Evolutionary conservation across 1,140 invertebrate genomes (phyloP).

Genomic region (Lordiphosa mommai): DNA sequence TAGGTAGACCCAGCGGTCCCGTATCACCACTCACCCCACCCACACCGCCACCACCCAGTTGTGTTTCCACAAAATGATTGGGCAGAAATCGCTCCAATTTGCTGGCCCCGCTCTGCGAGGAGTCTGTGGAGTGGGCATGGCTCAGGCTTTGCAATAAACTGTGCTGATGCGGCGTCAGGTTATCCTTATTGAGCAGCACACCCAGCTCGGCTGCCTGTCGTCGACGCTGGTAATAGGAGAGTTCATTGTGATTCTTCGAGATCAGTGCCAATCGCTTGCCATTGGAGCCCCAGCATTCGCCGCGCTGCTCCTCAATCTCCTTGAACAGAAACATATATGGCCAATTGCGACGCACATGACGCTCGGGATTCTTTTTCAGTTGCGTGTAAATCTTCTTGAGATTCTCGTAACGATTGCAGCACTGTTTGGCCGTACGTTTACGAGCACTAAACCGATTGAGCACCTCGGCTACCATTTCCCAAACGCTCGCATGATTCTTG

Average conservation of each 20-base stretch:
- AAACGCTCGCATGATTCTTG: constrained; percentile 77
- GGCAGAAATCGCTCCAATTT: constrained; percentile 74
- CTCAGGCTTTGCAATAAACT: constrained; percentile 57
- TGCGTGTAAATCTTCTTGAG: constrained; percentile 78
- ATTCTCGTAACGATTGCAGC: constrained; percentile 78
- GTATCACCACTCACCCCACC: neutral
- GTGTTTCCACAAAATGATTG: constrained; percentile 75
- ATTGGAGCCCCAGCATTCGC: constrained; percentile 77
- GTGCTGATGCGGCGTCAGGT: constrained; percentile 64
- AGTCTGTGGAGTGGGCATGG: constrained; percentile 71
- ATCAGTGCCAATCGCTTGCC: constrained; percentile 67
- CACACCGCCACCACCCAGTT: constrained; percentile 53
- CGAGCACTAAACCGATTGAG: constrained; percentile 70
- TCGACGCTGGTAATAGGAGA: constrained; percentile 73
- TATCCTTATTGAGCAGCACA: constrained; percentile 66
- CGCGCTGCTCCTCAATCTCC: constrained; percentile 77
- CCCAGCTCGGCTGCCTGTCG: constrained; percentile 68
- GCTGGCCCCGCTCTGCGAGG: constrained; percentile 66
- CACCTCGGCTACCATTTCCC: constrained; percentile 79
- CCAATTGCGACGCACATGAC: constrained; percentile 76
- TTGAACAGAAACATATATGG: constrained; percentile 78
- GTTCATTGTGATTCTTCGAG: constrained; percentile 70
- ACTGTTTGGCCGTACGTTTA: constrained; percentile 73
- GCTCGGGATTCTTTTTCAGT: constrained; percentile 75
- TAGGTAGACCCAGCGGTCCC: constrained; percentile 8